phyloP scores from a whole-genome alignment of 2,888 invertebrate genomes.

The Syrphus vitripennis region DNA sequence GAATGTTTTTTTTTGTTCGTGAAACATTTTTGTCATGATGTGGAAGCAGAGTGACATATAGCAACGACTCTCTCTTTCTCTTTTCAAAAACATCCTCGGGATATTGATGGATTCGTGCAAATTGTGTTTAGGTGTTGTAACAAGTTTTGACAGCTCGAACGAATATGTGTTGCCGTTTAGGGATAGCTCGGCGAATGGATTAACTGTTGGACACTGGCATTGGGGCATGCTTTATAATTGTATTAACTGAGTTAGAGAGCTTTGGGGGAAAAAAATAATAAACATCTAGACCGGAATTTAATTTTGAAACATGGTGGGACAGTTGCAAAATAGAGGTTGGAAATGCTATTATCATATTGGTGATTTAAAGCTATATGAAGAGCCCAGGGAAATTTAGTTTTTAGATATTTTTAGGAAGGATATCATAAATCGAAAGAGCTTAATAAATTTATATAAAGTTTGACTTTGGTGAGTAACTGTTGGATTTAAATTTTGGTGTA shows the following conservation, averaged over 20 bases:
- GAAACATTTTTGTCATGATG: constrained; percentile 7
- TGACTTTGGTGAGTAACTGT: too few species aligned
- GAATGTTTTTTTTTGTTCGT: constrained; percentile 22
- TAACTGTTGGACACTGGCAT: background rate
- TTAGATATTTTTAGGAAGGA: background rate
- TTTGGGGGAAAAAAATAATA: constrained; percentile 1
- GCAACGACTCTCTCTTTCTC: constrained; percentile 30
- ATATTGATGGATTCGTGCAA: constrained; percentile 66
- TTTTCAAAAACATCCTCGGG: constrained; percentile 47
- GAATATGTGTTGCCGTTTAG: background rate
- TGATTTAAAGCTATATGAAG: background rate
- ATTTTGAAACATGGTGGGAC: background rate
- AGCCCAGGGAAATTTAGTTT: background rate
- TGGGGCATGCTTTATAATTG: constrained; percentile 38
- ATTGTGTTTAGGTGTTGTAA: constrained; percentile 56
- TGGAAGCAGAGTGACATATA: background rate
- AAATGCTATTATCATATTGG: background rate
- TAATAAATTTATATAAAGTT: too few species aligned
- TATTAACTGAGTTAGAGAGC: constrained; percentile 23
- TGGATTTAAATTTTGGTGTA: too few species aligned
- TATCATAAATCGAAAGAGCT: background rate
- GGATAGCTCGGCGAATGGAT: background rate
- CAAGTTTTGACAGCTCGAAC: constrained; percentile 46
- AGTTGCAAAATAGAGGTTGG: background rate
- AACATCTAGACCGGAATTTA: constrained; percentile 1